A percentile compares a stretch with the other conserved stretches of the same genome.
Evolutionary conservation across 2,113 vertebrate species (phyloP).

Genomic region (Thryonomys swinderianus): DNA sequence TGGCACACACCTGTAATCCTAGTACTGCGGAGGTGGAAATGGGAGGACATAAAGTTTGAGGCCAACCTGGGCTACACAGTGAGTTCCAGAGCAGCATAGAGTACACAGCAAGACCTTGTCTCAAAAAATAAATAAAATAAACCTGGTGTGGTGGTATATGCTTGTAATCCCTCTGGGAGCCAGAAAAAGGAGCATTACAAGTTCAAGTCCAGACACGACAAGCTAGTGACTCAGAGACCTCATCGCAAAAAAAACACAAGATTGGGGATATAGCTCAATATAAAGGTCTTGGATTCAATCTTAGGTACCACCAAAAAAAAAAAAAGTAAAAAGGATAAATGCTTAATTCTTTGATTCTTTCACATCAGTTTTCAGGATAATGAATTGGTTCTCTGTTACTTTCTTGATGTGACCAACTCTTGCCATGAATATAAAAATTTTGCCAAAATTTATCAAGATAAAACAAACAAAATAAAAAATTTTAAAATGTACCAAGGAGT

Average conservation of each 20-base stretch:
- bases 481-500: not conserved
- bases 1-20: not conserved
- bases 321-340: not conserved
- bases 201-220: not conserved
- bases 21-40: not conserved
- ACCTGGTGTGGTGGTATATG: not conserved
- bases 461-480: not conserved
- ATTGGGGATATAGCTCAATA: not conserved
- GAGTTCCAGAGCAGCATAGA: not conserved
- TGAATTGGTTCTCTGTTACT: not conserved
- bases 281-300: not conserved
- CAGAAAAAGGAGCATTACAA: not conserved
- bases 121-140: not conserved
- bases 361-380: not conserved
- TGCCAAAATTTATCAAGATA: not conserved
- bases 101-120: not conserved
- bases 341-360: not conserved
- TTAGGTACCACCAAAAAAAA: not conserved
- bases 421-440: not conserved
- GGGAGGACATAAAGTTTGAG: not conserved
- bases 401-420: not conserved
- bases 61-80: not conserved
- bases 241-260: not conserved
- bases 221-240: not conserved
- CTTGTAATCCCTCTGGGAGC: not conserved